These are phyloP conservation scores for Etheostoma nigrum DNA, from an alignment of 2,797 vertebrate genomes.

Conservation along the genomic window DNA sequence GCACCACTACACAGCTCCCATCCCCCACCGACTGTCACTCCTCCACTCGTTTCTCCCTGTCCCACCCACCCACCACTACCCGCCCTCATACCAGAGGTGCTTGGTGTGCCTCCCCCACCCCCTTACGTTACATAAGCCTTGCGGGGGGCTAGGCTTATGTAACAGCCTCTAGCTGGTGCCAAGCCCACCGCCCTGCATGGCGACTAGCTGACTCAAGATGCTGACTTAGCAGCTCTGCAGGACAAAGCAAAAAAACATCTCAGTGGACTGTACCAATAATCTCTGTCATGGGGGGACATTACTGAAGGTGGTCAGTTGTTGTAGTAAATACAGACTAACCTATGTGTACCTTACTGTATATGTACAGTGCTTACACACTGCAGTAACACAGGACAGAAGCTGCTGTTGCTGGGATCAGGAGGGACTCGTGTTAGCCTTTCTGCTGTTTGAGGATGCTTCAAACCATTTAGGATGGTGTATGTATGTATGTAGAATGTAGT, in stretches of 20 bases:
- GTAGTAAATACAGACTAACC: slow-evolving; percentile 15
- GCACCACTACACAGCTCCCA: slow-evolving; percentile 52
- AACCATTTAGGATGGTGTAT: background rate
- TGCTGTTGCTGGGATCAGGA: slow-evolving; percentile 1
- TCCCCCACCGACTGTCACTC: slow-evolving; percentile 35
- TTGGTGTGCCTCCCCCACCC: background rate
- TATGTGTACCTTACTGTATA: background rate
- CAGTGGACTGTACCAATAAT: slow-evolving; percentile 35
- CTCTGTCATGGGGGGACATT: background rate
- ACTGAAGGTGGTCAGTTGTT: slow-evolving; percentile 36
- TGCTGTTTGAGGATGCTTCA: background rate
- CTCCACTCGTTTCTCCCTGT: background rate
- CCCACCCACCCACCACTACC: slow-evolving; percentile 24
- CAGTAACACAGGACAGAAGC: slow-evolving; percentile 1
- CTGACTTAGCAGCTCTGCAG: slow-evolving; percentile 57
- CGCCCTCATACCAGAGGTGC: slow-evolving; percentile 12
- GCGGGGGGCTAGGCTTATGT: slow-evolving; percentile 48
- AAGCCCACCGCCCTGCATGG: slow-evolving; percentile 18
- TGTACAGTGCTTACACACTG: background rate
- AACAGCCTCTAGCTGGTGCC: slow-evolving; percentile 44
- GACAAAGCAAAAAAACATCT: slow-evolving; percentile 28
- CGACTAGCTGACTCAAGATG: slow-evolving; percentile 49
- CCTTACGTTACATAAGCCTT: background rate
- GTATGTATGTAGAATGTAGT: background rate
- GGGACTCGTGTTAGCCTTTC: too few species aligned